These are phyloP conservation scores for Drosophila birchii DNA, from an alignment of 2,888 invertebrate genomes.

Conservation along the genomic window DNA sequence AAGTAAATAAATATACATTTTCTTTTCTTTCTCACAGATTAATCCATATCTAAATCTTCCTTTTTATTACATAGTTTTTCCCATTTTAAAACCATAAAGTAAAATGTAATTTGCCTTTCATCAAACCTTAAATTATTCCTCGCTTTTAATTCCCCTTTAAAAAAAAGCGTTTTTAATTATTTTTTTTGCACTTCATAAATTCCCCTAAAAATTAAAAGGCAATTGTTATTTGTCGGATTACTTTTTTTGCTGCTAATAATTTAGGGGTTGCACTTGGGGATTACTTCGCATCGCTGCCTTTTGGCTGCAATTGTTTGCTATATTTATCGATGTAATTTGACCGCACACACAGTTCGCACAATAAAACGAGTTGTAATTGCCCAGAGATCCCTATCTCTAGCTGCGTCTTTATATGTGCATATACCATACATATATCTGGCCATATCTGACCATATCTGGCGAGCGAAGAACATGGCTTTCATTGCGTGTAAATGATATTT, in stretches of 20 bases:
- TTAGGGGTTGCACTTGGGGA: slow-evolving; percentile 39
- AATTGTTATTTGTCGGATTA: slow-evolving; percentile 20
- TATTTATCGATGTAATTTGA: slow-evolving; percentile 70
- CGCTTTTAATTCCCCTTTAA: not conserved
- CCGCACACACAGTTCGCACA: slow-evolving; percentile 74
- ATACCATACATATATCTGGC: slow-evolving; percentile 1
- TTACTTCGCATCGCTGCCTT: slow-evolving; percentile 53
- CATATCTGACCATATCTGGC: not conserved
- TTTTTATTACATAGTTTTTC: not conserved
- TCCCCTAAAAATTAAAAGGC: not conserved
- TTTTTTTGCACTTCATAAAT: slow-evolving; percentile 5
- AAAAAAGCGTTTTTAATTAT: not conserved
- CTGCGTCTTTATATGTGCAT: slow-evolving; percentile 27
- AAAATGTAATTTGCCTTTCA: not conserved
- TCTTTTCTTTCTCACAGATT: too few relatives aligned
- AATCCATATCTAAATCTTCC: not conserved
- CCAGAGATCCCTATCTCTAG: slow-evolving; percentile 61
- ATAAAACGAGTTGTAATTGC: slow-evolving; percentile 73
- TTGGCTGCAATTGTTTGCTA: slow-evolving; percentile 40
- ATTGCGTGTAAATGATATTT: slow-evolving; percentile 61
- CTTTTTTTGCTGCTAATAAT: slow-evolving; percentile 4
- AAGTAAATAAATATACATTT: not conserved
- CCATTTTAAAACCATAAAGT: not conserved
- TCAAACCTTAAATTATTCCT: not conserved
- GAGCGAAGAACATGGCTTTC: slow-evolving; percentile 30